Percentiles rank a stretch among this genome's conserved stretches.
Conservation (phyloP, 2,888 invertebrate species). For the Cataglyphis albicans region DNA sequence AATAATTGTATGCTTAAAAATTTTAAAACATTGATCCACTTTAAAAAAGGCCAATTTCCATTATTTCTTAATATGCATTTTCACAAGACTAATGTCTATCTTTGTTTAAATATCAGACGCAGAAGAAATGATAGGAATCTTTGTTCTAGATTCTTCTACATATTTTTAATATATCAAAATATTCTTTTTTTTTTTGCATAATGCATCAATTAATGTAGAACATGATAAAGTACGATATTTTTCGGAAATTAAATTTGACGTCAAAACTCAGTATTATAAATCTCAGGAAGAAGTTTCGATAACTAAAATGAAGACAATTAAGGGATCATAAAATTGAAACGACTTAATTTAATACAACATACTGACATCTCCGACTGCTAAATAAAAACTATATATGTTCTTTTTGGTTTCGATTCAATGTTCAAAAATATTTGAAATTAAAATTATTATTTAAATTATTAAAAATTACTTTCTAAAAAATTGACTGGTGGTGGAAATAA, state of each 20-base stretch:
- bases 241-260: slow-evolving; percentile 50
- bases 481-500: slow-evolving; percentile 8
- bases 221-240: slow-evolving; percentile 45
- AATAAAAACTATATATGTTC: slow-evolving; percentile 27
- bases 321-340: slow-evolving; percentile 64
- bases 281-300: slow-evolving; percentile 57
- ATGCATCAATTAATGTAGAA: slow-evolving; percentile 18
- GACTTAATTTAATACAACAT: slow-evolving; percentile 58
- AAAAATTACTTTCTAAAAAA: slow-evolving; percentile 20
- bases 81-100: neutral
- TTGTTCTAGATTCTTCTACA: slow-evolving; percentile 11
- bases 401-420: slow-evolving; percentile 10
- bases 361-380: slow-evolving; percentile 78
- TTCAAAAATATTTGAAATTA: slow-evolving; percentile 13
- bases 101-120: neutral
- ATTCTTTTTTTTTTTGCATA: neutral
- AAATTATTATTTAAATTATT: neutral
- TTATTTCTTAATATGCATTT: slow-evolving; percentile 7
- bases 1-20: slow-evolving; percentile 51
- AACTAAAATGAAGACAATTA: slow-evolving; percentile 67
- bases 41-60: slow-evolving; percentile 50
- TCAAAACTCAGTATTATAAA: slow-evolving; percentile 55
- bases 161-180: slow-evolving; percentile 17
- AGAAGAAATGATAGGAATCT: neutral
- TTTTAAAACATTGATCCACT: slow-evolving; percentile 30